A percentile compares a stretch with the other conserved stretches of the same genome.
These are phyloP conservation scores for Cephalopterus ornatus DNA, from an alignment of 2,113 vertebrate genomes.

Conservation along the genomic window DNA sequence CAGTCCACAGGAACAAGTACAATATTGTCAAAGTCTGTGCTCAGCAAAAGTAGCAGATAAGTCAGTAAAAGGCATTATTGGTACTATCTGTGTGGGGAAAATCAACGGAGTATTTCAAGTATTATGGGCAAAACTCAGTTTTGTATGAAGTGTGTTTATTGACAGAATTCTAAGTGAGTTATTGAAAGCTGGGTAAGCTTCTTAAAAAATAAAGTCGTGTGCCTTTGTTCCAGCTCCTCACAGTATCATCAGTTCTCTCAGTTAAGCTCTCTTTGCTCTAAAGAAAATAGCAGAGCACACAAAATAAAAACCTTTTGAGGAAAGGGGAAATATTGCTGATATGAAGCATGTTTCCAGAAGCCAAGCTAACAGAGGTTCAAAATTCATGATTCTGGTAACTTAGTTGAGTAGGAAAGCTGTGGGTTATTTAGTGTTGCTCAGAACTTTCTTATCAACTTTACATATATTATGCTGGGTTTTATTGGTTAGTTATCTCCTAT, in stretches of 20 bases:
- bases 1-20: neutral
- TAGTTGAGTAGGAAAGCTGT: neutral
- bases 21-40: neutral
- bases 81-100: neutral
- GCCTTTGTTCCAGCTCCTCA: neutral
- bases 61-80: neutral
- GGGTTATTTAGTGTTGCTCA: neutral
- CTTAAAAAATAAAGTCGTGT: neutral
- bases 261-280: neutral
- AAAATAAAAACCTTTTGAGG: neutral
- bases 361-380: neutral
- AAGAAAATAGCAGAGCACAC: neutral
- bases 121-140: neutral
- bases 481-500: neutral
- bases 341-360: neutral
- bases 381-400: neutral
- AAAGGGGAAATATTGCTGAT: neutral
- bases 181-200: constrained; percentile 13
- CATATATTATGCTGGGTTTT: neutral
- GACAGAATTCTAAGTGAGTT: neutral
- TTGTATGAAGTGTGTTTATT: neutral
- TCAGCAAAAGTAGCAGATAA: neutral
- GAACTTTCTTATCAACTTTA: neutral
- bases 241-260: neutral
- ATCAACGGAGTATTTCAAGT: neutral